Conservation (phyloP, 2,797 vertebrate species). For the Peromyscus aztecus region DNA sequence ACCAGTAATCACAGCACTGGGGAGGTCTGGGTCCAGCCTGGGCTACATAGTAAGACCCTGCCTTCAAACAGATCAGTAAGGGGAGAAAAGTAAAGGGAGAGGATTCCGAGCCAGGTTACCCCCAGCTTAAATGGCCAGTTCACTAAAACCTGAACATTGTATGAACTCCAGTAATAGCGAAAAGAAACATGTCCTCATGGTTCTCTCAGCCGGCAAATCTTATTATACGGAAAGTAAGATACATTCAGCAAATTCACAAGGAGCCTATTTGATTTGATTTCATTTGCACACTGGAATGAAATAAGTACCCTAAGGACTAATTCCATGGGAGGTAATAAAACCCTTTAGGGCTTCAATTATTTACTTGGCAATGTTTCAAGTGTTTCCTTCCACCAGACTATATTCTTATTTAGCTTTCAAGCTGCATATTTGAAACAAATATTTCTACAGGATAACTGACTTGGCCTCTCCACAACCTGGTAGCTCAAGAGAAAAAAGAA, state of each 20-base stretch:
- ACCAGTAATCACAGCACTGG: neutral
- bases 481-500: neutral
- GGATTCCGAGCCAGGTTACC: neutral
- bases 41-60: no score
- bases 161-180: neutral
- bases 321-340: constrained; percentile 36
- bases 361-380: constrained; percentile 36
- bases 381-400: neutral
- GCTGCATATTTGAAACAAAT: constrained; percentile 3
- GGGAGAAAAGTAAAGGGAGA: neutral
- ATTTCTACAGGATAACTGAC: neutral
- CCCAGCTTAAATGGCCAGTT: neutral
- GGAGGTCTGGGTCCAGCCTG: neutral
- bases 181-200: neutral
- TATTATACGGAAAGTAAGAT: constrained; percentile 1
- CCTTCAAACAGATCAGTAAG: neutral
- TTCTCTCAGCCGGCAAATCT: neutral
- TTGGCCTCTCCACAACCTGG: neutral
- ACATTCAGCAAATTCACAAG: constrained; percentile 21
- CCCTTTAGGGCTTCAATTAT: constrained; percentile 26
- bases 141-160: neutral
- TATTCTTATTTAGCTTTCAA: constrained; percentile 37
- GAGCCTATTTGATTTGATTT: constrained; percentile 16
- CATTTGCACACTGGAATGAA: constrained; percentile 41
- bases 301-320: constrained; percentile 46